These are phyloP conservation scores for Nesidiocoris tenuis DNA, from an alignment of 2,888 invertebrate genomes.

Conservation along the genomic window DNA sequence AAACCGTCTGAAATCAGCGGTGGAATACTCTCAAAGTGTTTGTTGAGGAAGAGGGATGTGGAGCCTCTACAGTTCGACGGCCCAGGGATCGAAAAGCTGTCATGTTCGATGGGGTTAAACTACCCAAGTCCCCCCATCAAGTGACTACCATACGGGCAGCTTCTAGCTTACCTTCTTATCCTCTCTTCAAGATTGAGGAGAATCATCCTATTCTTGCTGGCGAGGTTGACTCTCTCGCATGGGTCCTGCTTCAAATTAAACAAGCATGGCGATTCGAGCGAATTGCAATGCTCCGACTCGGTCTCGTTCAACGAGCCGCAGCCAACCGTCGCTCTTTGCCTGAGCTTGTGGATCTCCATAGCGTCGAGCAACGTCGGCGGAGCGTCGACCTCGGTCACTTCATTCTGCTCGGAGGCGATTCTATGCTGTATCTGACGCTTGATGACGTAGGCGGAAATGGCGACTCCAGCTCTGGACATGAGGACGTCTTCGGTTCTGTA, in stretches of 20 bases:
- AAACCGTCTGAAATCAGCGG: no score
- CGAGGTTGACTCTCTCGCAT: conserved; percentile 57
- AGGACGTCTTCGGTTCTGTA: conserved; percentile 57
- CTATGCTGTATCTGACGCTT: conserved; percentile 55
- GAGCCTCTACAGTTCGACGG: no score
- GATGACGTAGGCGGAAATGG: conserved; percentile 58
- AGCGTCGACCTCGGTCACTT: background rate
- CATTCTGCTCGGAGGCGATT: conserved; percentile 6
- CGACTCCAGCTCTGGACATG: conserved; percentile 56
- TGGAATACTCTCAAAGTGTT: no score
- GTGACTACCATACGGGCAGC: no score
- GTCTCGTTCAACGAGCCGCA: conserved; percentile 49
- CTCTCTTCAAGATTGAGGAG: conserved; percentile 56
- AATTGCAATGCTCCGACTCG: conserved; percentile 51
- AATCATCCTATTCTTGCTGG: conserved; percentile 54
- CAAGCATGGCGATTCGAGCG: conserved; percentile 54
- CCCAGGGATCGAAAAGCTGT: no score
- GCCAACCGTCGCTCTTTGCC: conserved; percentile 52
- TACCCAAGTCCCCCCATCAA: no score
- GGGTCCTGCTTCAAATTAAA: conserved; percentile 56
- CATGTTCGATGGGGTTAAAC: no score
- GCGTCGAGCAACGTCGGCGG: conserved; percentile 49
- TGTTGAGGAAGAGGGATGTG: no score
- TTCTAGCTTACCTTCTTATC: conserved; percentile 52
- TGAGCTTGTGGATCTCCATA: conserved; percentile 51